Conservation (phyloP, 2,888 invertebrate species). For the Acrocyrtus sp. region DNA sequence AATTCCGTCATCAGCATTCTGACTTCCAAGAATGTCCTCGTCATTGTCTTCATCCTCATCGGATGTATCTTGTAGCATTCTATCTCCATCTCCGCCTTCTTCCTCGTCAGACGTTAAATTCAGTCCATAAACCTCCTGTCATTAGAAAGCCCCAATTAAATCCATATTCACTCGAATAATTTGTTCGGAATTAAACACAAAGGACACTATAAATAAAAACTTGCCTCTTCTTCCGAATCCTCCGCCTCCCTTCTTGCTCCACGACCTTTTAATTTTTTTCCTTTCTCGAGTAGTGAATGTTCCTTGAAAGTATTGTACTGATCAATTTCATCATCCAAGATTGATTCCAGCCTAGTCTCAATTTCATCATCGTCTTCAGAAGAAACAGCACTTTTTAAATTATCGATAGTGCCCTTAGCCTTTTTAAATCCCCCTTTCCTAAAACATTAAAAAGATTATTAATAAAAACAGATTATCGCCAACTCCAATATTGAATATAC, state of each 20-base stretch:
- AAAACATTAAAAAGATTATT: no score
- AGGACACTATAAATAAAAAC: no score
- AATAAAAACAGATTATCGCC: constrained; percentile 1
- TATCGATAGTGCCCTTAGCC: constrained; percentile 43
- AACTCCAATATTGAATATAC: not conserved
- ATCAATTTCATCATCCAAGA: constrained; percentile 62
- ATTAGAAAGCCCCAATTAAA: constrained; percentile 4
- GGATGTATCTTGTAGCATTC: constrained; percentile 3
- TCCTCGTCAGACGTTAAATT: constrained; percentile 52
- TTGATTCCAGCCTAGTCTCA: constrained; percentile 52
- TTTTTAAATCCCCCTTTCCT: constrained; percentile 55
- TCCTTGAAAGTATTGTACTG: constrained; percentile 57
- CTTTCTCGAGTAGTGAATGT: constrained; percentile 49
- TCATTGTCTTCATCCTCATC: constrained; percentile 65
- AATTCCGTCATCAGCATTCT: constrained; percentile 75
- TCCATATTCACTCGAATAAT: not conserved
- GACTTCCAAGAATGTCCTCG: constrained; percentile 79
- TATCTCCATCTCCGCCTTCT: constrained; percentile 25
- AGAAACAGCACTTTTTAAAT: constrained; percentile 51
- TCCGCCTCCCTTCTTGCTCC: constrained; percentile 1
- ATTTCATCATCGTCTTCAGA: constrained; percentile 58
- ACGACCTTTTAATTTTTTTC: constrained; percentile 30
- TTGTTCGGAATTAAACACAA: not conserved
- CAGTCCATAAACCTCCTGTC: constrained; percentile 41
- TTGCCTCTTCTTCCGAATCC: constrained; percentile 51